Evolutionary conservation across 2,113 vertebrate genomes (phyloP), one percentile per base, ranked within the genome.

Genomic region (Limanda limanda): DNA sequence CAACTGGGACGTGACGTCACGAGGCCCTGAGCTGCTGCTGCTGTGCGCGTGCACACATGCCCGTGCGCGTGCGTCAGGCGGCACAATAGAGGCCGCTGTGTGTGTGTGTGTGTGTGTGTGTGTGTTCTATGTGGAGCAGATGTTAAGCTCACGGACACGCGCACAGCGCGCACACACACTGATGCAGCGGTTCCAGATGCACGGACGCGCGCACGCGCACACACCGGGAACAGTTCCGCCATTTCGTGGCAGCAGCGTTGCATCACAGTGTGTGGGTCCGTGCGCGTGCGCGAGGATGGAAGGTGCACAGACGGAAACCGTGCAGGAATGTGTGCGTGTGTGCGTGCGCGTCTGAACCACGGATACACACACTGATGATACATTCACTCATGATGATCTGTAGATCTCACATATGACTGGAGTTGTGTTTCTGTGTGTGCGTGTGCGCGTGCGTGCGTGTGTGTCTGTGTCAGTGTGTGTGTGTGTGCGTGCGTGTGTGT

Each of bases 191-290:
- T 60, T 65, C 35, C 68, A 10, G 20, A 60, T 51, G 77, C 68
- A 15, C 21, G 17, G 63, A 9, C 64, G 12, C 54, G 1, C 42
- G 12, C 62, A 54, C 51, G 5, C 45, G 17, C 45, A 48, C 45
- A 18, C 79, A 64, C 54, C 17, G 40, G 59, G 75, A 76, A 75
- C 71, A 82, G 87, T 92, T 92, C 92, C 92, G 92, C 92, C 92
- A 93, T 93, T 93, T 93, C 91, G 85, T 72, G 91, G 77, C 81
- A 90, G 83, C 89, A 79, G 77, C 81, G 56, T 69, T 71, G 56
- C 79, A 68, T 80, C 66, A 59, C 83, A 62, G 75, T 20, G 62
- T 60, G 67, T 64, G 47, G 5, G 67, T 47, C 10, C 72, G 61
- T n/a, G 73, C 47, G 63, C 63, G 68, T 63, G 68, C 75, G 31